A percentile compares a stretch with the other conserved stretches of the same genome.
Conservation (phyloP, 2,797 vertebrate species). For the Apodemus agrarius region DNA sequence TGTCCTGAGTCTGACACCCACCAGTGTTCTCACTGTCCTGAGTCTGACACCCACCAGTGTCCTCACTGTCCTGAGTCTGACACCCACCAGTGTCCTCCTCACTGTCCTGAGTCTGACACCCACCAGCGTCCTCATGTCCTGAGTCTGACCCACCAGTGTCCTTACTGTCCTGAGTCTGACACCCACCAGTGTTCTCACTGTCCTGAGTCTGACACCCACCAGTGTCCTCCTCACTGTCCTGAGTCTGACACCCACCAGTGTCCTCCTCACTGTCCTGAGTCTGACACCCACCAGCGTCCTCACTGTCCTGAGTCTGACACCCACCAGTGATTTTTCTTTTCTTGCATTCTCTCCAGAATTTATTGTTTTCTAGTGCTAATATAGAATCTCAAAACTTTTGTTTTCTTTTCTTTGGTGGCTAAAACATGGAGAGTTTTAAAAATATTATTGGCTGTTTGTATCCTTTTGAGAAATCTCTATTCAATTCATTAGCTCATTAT, state of each 20-base stretch:
- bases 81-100: not conserved
- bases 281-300: not conserved
- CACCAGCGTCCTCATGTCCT: not conserved
- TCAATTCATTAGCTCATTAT: not conserved
- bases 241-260: too few relatives aligned
- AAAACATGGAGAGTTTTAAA: not conserved
- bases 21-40: not conserved
- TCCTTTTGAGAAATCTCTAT: not conserved
- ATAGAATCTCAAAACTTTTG: not conserved
- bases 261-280: not conserved
- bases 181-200: not conserved
- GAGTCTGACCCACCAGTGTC: not conserved
- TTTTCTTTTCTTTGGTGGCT: not conserved
- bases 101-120: too few relatives aligned
- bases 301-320: too few relatives aligned
- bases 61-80: too few relatives aligned
- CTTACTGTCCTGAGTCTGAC: not conserved
- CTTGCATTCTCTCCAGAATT: not conserved
- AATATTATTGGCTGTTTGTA: not conserved
- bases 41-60: not conserved
- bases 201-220: too few relatives aligned
- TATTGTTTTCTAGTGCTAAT: not conserved
- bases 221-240: not conserved
- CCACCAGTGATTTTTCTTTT: not conserved
- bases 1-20: too few relatives aligned